Conservation (phyloP, 2,113 vertebrate genomes). For the Pomatostomus ruficeps region DNA sequence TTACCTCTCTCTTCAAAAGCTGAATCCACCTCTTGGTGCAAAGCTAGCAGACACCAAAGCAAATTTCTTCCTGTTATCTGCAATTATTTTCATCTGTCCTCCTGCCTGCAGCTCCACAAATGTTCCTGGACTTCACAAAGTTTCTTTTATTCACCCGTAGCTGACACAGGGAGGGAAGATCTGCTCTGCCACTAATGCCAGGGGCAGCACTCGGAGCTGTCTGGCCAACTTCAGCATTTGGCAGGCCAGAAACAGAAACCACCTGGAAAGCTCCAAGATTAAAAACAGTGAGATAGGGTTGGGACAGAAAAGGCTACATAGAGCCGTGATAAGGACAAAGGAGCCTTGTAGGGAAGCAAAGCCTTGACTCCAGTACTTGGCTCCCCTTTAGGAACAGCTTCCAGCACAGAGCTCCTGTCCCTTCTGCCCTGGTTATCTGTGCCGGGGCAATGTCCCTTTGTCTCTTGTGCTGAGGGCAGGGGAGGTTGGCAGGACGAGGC, state of each 20-base stretch:
- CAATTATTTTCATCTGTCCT: neutral
- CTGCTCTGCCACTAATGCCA: neutral
- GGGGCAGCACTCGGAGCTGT: neutral
- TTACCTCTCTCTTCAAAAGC: neutral
- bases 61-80: neutral
- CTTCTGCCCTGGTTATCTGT: neutral
- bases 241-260: neutral
- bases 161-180: neutral
- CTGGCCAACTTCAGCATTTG: neutral
- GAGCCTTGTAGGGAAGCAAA: neutral
- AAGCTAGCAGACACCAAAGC: neutral
- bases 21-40: neutral
- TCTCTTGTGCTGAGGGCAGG: neutral
- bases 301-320: neutral
- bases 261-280: neutral
- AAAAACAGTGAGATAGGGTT: neutral
- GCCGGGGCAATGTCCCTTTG: neutral
- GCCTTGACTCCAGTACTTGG: neutral
- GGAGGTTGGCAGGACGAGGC: neutral
- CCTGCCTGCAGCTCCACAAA: neutral
- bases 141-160: neutral
- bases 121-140: neutral
- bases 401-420: neutral
- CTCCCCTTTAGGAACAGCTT: neutral
- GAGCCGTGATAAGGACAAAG: neutral